Percentiles rank a stretch among this genome's conserved stretches.
Evolutionary conservation across 2,113 vertebrate species (phyloP).

Genomic region (Anoura caudifer): DNA sequence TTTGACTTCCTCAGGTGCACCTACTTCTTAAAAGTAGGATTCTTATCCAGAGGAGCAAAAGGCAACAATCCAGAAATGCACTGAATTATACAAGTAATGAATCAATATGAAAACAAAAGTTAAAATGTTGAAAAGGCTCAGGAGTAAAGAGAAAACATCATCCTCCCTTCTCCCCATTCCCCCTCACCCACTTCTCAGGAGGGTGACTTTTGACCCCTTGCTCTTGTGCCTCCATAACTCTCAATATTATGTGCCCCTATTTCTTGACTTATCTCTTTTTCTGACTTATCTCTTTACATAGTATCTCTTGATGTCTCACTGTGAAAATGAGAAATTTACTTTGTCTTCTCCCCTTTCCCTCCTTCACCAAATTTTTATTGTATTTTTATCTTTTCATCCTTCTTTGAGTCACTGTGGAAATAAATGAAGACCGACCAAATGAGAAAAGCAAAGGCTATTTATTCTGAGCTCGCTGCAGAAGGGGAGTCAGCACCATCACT

Average conservation of each 20-base stretch:
- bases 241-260: not conserved
- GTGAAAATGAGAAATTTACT: not conserved
- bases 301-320: not conserved
- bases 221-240: not conserved
- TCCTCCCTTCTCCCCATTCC: not conserved
- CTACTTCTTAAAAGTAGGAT: not conserved
- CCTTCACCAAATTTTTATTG: not conserved
- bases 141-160: not conserved
- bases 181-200: not conserved
- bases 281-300: not conserved
- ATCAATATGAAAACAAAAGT: not conserved
- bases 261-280: not conserved
- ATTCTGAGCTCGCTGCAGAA: not conserved
- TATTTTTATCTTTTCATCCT: constrained; percentile 32
- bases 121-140: not conserved
- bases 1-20: not conserved
- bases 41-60: not conserved
- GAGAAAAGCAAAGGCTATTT: not conserved
- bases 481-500: not conserved
- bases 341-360: not conserved
- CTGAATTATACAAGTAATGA: not conserved
- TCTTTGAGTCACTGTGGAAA: not conserved
- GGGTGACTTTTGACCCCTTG: not conserved
- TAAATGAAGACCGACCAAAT: not conserved
- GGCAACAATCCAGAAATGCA: not conserved